Base-by-base conservation (phyloP, 2,113 vertebrate species). In the Boulengeromyrus knoepffleri region DNA sequence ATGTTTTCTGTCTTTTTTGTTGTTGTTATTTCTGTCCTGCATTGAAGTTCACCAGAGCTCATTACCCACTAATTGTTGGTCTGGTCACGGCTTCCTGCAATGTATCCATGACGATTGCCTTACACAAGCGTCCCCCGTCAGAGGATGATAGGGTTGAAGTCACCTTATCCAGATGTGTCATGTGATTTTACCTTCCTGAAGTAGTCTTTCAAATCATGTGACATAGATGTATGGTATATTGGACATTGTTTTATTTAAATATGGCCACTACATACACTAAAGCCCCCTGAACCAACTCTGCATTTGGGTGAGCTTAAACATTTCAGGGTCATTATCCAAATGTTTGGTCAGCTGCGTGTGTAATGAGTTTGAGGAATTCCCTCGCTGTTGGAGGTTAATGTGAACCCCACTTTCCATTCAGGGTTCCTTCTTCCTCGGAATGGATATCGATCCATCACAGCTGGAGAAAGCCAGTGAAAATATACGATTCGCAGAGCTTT, bases 371-470 rank as follows among this genome's bases (percentile, higher is more conserved):
- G 80, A 24, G 39, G 80, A 24, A 85, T 85, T 46, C 80, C 80
- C 24, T 83, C 45, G 0, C 19, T 2, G 15, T 87, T 87, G 46
- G 85, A 87, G 27, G 24, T 85, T 47, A 47, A 85, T n/a, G 80
- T 39, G 1, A 21, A 2, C 56, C 5, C 88, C 21, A 90, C 0
- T 91, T 56, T 91, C 53, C 91, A 36, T 80, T 85, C 90, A 99
- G 98, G 94, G 93, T 87, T 94, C 94, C 5, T 94, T 91, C 91
- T 99, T 97, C 90, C 92, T 98, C 89, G 97, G 98, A 4, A 91
- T 96, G 92, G 98, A 99, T 92, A 94, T 95, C 89, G 97, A 96
- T n/a, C 93, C 96, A 42, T 94, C 93, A 1, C 98, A 99, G 93
- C 90, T 99, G 56, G 92, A 94, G 89, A 97, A 94, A 80, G 97